Base-by-base conservation (phyloP, 1,140 invertebrate genomes). In the Pseudomyrmex cubaensis region DNA sequence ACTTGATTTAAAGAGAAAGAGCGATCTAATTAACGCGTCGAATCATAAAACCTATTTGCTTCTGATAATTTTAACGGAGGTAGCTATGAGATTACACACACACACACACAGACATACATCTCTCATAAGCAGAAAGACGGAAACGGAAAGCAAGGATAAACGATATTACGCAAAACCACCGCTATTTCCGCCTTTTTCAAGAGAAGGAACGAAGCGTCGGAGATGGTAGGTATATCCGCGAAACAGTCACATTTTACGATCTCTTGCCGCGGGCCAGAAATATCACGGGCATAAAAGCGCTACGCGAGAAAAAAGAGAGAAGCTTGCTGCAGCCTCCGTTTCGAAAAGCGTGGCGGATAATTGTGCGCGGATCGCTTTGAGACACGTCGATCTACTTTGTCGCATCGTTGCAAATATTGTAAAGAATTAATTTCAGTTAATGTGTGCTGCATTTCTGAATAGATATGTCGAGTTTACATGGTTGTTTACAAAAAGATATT, bases 201-300 rank as follows among this genome's bases (percentile, higher is more conserved):
- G 52, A 22, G 44, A 59, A 59, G 44, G 22, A 80, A 61, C 54
- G 76, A 59, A 57, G 17, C 76, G 9, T 13, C 35, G 44, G 66
- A 72, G 54, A 70, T 35, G 54, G 59, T 52, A 80, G 54, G 66
- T 70, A 70, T 70, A 80, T 80, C 66, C 69, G 76, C 25, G 25
- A 66, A 76, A 77, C 62, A 66, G 76, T 70, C 46, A 80, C 76
- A 72, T 80, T 80, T 80, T 80, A 80, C 76, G 76, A 80, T 80
- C 54, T 59, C 66, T 72, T 54, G 64, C 76, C 52, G 64, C 64
- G 64, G 64, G 76, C 76, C 52, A 78, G 20, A 66, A 78, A 78
- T 78, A 78, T 80, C 76, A 56, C 76, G 46, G 22, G 20, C 76
- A 70, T 80, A 70, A 80, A 70, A 59, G 64, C 64, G 17, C 7